These are phyloP conservation scores for Dendroctonus ponderosae DNA, from an alignment of 1,140 invertebrate species.

Conservation along the genomic window DNA sequence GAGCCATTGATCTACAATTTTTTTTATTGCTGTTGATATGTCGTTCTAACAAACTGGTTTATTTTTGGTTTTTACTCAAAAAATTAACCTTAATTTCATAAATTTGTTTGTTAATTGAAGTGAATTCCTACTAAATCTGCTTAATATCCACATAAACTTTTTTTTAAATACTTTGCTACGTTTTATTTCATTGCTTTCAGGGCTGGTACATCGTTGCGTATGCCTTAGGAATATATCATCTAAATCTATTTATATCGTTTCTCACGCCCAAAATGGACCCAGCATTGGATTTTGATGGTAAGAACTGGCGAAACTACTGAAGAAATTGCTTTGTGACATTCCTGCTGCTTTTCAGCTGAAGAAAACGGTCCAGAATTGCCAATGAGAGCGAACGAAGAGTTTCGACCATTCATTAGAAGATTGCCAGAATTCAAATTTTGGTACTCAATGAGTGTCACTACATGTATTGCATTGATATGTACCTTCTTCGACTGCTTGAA, in stretches of 20 bases:
- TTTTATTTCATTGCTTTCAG: conserved; percentile 57
- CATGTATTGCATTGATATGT: conserved; percentile 85
- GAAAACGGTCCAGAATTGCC: conserved; percentile 90
- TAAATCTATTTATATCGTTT: conserved; percentile 99
- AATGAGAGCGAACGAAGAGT: conserved; percentile 94
- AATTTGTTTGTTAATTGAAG: no score
- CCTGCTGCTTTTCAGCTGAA: conserved; percentile 52
- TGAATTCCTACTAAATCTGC: no score
- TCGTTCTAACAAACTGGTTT: no score
- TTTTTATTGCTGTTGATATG: no score
- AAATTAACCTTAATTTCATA: no score
- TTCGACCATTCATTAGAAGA: conserved; percentile 95
- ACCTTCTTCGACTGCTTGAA: conserved; percentile 98
- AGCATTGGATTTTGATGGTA: conserved; percentile 88
- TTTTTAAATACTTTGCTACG: no score
- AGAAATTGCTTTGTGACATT: not conserved
- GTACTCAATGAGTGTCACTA: conserved; percentile 95
- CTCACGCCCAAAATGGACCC: conserved; percentile 99
- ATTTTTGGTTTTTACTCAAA: no score
- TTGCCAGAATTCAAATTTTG: conserved; percentile 99
- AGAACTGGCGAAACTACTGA: conserved; percentile 32
- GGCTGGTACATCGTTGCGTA: conserved; percentile 99
- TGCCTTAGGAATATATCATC: conserved; percentile 96
- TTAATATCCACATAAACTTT: no score
- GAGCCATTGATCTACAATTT: no score